Evolutionary conservation across 2,888 invertebrate species (phyloP).

Genomic region (Blastobasis adustella): DNA sequence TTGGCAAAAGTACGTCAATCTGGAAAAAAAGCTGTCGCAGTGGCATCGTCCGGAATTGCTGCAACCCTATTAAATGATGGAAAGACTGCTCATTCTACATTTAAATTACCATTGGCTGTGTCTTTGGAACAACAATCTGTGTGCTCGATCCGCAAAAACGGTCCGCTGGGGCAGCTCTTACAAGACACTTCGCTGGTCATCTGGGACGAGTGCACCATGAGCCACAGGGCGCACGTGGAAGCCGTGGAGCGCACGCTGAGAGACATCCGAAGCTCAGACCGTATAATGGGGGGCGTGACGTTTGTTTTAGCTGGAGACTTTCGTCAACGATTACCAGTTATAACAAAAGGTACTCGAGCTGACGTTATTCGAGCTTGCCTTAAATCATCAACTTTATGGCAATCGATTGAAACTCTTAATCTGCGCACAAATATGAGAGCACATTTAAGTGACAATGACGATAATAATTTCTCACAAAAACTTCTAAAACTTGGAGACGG

Average conservation of each 20-base stretch:
- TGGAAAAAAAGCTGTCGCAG: constrained; percentile 26
- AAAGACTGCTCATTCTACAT: constrained; percentile 19
- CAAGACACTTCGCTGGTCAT: background rate
- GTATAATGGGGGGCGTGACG: background rate
- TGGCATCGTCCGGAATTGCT: constrained; percentile 29
- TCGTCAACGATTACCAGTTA: constrained; percentile 18
- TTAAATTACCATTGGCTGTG: background rate
- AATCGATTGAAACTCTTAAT: constrained; percentile 16
- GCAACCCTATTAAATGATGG: constrained; percentile 27
- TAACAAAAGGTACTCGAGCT: constrained; percentile 11
- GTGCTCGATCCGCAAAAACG: background rate
- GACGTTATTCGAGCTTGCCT: constrained; percentile 1
- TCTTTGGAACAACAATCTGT: background rate
- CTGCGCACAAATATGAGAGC: constrained; percentile 22
- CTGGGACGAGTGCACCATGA: background rate
- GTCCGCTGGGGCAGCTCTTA: background rate
- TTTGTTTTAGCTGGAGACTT: constrained; percentile 12
- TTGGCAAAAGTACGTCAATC: constrained; percentile 23
- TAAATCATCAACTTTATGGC: constrained; percentile 18
- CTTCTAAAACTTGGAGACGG: constrained; percentile 21
- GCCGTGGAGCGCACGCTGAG: background rate
- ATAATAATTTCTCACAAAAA: constrained; percentile 17
- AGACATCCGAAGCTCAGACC: background rate
- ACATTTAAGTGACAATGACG: constrained; percentile 18
- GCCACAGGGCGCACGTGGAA: background rate